phyloP scores from a whole-genome alignment of 1,140 invertebrate species.

The Sycophaga agraensis region DNA sequence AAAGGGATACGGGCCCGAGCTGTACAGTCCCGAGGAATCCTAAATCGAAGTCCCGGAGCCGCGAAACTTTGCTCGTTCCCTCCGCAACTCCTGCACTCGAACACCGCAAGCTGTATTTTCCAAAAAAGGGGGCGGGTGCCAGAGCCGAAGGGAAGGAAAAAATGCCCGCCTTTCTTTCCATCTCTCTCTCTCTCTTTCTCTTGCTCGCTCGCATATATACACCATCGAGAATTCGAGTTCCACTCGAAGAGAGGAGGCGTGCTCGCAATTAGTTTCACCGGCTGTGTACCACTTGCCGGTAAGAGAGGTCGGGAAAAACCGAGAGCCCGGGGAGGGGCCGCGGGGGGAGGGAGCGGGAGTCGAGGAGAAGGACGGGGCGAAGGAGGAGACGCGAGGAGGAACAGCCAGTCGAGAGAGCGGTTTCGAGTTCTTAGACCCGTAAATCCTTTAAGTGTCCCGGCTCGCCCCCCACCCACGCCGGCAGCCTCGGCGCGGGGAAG shows the following conservation, averaged over 20 bases:
- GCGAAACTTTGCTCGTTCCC: conserved; percentile 15
- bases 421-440: conserved; percentile 49
- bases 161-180: not conserved
- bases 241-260: conserved; percentile 17
- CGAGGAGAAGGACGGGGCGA: not conserved
- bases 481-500: not conserved
- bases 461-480: conserved; percentile 35
- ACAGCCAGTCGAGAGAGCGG: conserved; percentile 30
- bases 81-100: not conserved
- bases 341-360: conserved; percentile 15
- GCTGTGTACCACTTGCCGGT: not conserved
- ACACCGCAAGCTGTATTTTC: conserved; percentile 1
- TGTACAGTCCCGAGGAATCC: not conserved
- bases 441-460: conserved; percentile 52
- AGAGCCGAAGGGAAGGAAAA: not conserved
- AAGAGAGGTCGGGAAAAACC: conserved; percentile 2
- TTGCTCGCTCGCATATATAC: conserved; percentile 13
- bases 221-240: conserved; percentile 24
- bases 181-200: no score
- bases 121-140: not conserved
- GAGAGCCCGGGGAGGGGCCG: conserved; percentile 12
- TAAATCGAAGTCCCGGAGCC: conserved; percentile 5
- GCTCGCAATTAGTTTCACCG: conserved; percentile 34
- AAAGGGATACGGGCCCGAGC: not conserved
- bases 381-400: conserved; percentile 2